Evolutionary conservation across 2,113 vertebrate genomes (phyloP).

Genomic region (Micronycteris hirsuta): DNA sequence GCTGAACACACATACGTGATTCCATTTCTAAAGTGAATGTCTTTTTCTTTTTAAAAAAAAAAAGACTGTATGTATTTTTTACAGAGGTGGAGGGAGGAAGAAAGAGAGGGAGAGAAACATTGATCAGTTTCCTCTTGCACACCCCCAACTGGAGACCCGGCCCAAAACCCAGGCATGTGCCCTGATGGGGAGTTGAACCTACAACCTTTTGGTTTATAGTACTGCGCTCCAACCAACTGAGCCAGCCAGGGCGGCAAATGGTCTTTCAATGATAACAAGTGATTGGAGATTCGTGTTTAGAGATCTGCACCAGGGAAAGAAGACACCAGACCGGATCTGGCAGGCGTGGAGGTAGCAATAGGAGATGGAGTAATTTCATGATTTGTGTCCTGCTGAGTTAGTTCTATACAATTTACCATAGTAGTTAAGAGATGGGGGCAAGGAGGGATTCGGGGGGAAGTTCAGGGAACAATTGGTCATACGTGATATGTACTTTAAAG

Average conservation of each 20-base stretch:
- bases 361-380: background rate
- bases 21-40: background rate
- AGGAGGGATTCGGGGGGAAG: background rate
- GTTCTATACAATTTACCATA: background rate
- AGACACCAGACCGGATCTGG: background rate
- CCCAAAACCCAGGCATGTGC: too few species aligned
- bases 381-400: background rate
- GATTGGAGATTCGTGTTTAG: background rate
- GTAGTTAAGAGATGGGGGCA: background rate
- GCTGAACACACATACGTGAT: background rate
- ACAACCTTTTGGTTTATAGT: too few species aligned
- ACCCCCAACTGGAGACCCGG: too few species aligned
- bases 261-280: background rate
- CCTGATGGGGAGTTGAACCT: too few species aligned
- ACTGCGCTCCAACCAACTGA: too few species aligned
- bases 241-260: background rate
- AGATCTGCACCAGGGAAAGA: background rate
- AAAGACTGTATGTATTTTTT: too few species aligned
- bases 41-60: background rate
- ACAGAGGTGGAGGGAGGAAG: too few species aligned
- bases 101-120: too few species aligned
- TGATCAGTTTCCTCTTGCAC: too few species aligned
- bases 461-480: background rate
- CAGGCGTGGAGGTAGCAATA: background rate
- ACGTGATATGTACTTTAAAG: background rate